phyloP scores from a whole-genome alignment of 2,797 vertebrate genomes.

The Natrix natrix region DNA sequence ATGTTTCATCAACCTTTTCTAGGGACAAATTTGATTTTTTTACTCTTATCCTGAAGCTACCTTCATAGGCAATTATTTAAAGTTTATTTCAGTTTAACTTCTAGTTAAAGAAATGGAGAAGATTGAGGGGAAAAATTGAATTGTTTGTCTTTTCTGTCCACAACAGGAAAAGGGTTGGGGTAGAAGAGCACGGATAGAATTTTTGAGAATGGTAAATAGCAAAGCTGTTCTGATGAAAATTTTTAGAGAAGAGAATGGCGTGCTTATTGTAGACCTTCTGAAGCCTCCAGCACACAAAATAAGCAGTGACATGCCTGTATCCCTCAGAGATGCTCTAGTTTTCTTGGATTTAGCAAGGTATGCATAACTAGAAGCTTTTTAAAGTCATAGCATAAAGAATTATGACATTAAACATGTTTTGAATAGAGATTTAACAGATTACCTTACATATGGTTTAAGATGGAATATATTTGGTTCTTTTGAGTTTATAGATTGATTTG shows the following conservation, averaged over 20 bases:
- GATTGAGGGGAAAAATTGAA: neutral
- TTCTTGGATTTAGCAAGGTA: conserved; percentile 77
- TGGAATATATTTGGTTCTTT: neutral
- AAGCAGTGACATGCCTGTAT: conserved; percentile 68
- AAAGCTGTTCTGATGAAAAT: conserved; percentile 73
- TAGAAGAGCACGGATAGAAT: conserved; percentile 64
- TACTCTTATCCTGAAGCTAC: neutral
- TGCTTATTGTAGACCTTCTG: conserved; percentile 77
- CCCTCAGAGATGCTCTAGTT: conserved; percentile 74
- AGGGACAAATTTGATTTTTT: neutral
- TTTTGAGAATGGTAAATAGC: conserved; percentile 74
- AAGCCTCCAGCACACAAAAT: conserved; percentile 70
- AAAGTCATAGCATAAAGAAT: neutral
- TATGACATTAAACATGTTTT: neutral
- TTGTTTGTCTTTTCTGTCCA: conserved; percentile 14
- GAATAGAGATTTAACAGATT: neutral
- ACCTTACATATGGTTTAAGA: neutral
- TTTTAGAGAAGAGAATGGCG: conserved; percentile 70
- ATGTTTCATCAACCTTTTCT: neutral
- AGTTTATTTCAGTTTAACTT: neutral
- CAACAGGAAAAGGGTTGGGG: conserved; percentile 71
- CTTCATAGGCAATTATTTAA: neutral
- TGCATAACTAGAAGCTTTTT: conserved; percentile 17
- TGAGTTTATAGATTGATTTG: neutral
- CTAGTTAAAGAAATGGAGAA: neutral